phyloP scores from a whole-genome alignment of 64 coral and sea anemone genomes.

The Actinia equina region DNA sequence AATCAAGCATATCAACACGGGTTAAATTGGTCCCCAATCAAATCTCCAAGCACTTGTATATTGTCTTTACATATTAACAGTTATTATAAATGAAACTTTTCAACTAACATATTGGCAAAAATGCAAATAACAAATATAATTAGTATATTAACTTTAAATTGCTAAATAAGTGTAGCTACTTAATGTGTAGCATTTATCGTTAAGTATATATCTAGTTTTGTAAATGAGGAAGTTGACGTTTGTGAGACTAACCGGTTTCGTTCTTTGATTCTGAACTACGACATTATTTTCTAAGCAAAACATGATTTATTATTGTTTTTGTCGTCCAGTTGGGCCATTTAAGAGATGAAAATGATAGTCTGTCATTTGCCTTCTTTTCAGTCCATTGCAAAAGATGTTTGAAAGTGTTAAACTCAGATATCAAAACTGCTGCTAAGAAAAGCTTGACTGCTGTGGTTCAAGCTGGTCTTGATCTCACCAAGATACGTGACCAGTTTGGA shows the following conservation, averaged over 20 bases:
- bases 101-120: too few relatives aligned
- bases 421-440: constrained; percentile 47
- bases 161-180: neutral
- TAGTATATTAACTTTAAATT: neutral
- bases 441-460: constrained; percentile 50
- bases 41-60: neutral
- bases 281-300: too few relatives aligned
- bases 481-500: constrained; percentile 31
- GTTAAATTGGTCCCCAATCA: neutral
- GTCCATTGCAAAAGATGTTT: constrained; percentile 17
- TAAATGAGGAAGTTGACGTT: too few relatives aligned
- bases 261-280: too few relatives aligned
- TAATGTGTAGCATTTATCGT: neutral
- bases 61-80: too few relatives aligned
- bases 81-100: too few relatives aligned
- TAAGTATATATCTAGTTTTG: neutral
- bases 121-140: neutral
- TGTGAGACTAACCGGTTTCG: too few relatives aligned
- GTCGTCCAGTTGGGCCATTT: too few relatives aligned
- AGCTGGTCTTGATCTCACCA: constrained; percentile 48
- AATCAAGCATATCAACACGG: neutral
- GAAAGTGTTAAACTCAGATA: constrained; percentile 24
- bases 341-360: too few relatives aligned
- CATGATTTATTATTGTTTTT: too few relatives aligned
- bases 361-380: neutral